phyloP scores from a whole-genome alignment of 2,797 vertebrate species.

The Enteromius viviparus region DNA sequence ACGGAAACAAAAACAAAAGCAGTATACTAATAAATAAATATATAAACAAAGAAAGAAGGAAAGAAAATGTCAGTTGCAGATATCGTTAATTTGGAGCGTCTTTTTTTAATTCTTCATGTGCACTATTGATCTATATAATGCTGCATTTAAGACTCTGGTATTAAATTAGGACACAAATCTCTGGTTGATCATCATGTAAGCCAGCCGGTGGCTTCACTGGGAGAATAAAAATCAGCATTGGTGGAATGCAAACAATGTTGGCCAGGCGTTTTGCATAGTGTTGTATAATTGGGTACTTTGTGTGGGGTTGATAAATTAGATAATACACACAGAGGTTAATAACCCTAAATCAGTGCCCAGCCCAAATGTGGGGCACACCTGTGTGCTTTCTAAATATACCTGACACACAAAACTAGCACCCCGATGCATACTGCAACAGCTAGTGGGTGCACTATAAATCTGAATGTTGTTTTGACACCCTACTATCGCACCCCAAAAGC shows the following conservation, averaged over 20 bases:
- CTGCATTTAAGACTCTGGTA: not conserved
- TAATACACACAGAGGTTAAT: constrained; percentile 42
- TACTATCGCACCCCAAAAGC: not conserved
- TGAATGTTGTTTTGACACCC: not conserved
- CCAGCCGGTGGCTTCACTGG: not conserved
- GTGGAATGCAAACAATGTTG: constrained; percentile 7
- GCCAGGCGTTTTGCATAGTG: constrained; percentile 31
- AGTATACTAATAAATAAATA: not conserved
- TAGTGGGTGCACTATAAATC: constrained; percentile 8
- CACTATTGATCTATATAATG: not conserved
- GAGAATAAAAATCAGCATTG: not conserved
- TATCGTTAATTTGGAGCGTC: not conserved
- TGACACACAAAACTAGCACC: constrained; percentile 41
- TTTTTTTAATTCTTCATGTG: not conserved
- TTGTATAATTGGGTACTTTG: constrained; percentile 29
- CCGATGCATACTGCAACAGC: constrained; percentile 5
- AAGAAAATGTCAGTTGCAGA: not conserved
- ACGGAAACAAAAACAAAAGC: not conserved
- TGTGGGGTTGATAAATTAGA: constrained; percentile 48
- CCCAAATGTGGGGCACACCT: constrained; percentile 53
- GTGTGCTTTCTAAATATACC: constrained; percentile 58
- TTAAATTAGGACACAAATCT: not conserved
- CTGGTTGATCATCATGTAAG: not conserved
- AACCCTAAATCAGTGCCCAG: constrained; percentile 40
- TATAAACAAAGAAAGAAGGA: not conserved